phyloP scores from a whole-genome alignment of 2,888 invertebrate genomes.

The Campoplex nolae region DNA sequence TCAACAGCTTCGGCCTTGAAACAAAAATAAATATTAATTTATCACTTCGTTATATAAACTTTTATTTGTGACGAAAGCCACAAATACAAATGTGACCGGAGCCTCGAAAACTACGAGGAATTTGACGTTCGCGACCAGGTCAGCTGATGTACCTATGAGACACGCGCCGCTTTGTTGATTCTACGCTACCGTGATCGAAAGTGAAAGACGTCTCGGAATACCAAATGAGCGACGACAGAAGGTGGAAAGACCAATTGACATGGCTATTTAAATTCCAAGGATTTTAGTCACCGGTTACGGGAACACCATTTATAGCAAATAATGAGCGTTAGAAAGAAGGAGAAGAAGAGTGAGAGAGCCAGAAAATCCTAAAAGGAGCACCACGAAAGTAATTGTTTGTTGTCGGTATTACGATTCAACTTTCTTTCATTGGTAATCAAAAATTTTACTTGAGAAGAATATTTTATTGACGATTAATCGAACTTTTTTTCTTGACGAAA shows the following conservation, averaged over 20 bases:
- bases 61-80: not conserved
- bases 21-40: slow-evolving; percentile 19
- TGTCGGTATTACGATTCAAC: slow-evolving; percentile 18
- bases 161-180: slow-evolving; percentile 49
- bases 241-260: slow-evolving; percentile 62
- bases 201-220: slow-evolving; percentile 74
- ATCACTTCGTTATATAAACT: not conserved
- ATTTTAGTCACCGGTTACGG: slow-evolving; percentile 49
- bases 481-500: not conserved
- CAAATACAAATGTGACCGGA: not conserved
- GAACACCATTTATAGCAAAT: slow-evolving; percentile 43
- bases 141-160: slow-evolving; percentile 25
- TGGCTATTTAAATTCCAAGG: slow-evolving; percentile 74
- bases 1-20: slow-evolving; percentile 78
- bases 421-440: slow-evolving; percentile 6
- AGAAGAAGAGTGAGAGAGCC: slow-evolving; percentile 55
- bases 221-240: slow-evolving; percentile 66
- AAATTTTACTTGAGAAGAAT: slow-evolving; percentile 10
- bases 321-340: slow-evolving; percentile 63
- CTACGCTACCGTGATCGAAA: slow-evolving; percentile 78
- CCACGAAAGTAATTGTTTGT: slow-evolving; percentile 11
- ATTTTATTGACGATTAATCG: not conserved
- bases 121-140: slow-evolving; percentile 52
- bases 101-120: slow-evolving; percentile 52
- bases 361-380: slow-evolving; percentile 8